phyloP scores from a whole-genome alignment of 2,113 vertebrate species.

The Rattus norvegicus region DNA sequence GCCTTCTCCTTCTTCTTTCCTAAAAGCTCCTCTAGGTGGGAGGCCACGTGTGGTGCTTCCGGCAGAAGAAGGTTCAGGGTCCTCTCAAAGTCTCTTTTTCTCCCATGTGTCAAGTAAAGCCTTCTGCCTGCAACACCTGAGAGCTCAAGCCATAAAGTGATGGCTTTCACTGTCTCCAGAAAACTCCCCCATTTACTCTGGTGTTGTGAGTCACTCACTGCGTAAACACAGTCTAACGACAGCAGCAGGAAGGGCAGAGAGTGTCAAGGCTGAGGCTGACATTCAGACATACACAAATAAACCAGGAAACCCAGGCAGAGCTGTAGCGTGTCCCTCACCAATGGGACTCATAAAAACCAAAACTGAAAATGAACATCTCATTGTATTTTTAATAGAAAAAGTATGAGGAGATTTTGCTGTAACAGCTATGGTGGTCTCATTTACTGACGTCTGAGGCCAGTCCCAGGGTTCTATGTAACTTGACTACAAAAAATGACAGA shows the following conservation, averaged over 20 bases:
- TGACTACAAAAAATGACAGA: neutral
- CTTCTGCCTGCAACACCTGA: conserved; percentile 79
- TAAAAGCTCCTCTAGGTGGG: conserved; percentile 74
- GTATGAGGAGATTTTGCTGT: conserved; percentile 7
- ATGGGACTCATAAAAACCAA: conserved; percentile 56
- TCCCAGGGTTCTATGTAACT: neutral
- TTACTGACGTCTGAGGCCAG: conserved; percentile 12
- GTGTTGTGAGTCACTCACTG: conserved; percentile 85
- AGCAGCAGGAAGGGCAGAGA: conserved; percentile 75
- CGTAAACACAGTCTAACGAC: conserved; percentile 84
- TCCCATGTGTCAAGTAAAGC: conserved; percentile 71
- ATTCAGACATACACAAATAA: conserved; percentile 63
- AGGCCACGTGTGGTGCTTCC: conserved; percentile 77
- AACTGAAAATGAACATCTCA: conserved; percentile 52
- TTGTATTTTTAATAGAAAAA: conserved; percentile 5
- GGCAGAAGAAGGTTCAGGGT: conserved; percentile 84
- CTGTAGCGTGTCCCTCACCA: conserved; percentile 83
- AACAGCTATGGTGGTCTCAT: neutral
- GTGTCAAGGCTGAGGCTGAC: conserved; percentile 9
- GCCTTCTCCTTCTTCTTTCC: conserved; percentile 63
- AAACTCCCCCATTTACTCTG: conserved; percentile 88
- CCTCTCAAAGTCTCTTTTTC: conserved; percentile 80
- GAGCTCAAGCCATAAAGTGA: conserved; percentile 85
- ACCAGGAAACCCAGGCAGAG: conserved; percentile 68
- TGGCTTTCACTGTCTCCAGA: conserved; percentile 77